These are phyloP conservation scores for Chrysocyon brachyurus DNA, from an alignment of 2,797 vertebrate species.

Conservation along the genomic window DNA sequence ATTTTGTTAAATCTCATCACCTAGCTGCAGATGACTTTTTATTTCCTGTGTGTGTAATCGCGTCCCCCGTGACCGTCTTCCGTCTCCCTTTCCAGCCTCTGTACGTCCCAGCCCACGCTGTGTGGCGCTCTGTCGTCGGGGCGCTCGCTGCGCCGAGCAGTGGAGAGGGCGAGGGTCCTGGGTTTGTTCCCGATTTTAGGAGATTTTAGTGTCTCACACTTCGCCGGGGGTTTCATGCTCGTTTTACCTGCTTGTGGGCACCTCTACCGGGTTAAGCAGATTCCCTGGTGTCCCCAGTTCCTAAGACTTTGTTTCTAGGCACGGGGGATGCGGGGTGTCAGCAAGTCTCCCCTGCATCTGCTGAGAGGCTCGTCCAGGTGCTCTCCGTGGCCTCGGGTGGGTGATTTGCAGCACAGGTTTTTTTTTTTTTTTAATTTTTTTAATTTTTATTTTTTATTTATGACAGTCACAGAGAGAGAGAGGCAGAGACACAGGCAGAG, in stretches of 20 bases:
- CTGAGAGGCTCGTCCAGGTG: neutral
- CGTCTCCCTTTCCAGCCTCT: neutral
- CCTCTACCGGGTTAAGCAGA: neutral
- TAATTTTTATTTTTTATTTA: too few species aligned
- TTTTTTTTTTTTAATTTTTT: too few species aligned
- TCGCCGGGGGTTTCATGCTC: neutral
- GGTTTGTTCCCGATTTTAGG: neutral
- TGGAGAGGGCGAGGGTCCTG: fast-evolving
- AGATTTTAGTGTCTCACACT: neutral
- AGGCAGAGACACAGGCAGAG: too few species aligned
- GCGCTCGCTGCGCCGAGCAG: fast-evolving
- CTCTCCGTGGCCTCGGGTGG: neutral
- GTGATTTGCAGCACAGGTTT: neutral
- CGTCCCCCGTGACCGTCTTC: too few species aligned
- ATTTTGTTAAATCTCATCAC: neutral
- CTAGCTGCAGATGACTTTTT: neutral
- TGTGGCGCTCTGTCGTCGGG: fast-evolving
- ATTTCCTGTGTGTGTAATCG: neutral
- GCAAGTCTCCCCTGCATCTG: neutral
- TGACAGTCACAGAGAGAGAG: too few species aligned
- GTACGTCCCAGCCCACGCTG: fast-evolving
- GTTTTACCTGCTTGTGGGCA: neutral
- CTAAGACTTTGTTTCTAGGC: neutral
- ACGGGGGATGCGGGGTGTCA: neutral
- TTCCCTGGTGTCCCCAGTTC: neutral